A percentile compares a stretch with the other conserved stretches of the same genome.
phyloP scores from a whole-genome alignment of 2,888 invertebrate genomes.

The Icerya purchasi region DNA sequence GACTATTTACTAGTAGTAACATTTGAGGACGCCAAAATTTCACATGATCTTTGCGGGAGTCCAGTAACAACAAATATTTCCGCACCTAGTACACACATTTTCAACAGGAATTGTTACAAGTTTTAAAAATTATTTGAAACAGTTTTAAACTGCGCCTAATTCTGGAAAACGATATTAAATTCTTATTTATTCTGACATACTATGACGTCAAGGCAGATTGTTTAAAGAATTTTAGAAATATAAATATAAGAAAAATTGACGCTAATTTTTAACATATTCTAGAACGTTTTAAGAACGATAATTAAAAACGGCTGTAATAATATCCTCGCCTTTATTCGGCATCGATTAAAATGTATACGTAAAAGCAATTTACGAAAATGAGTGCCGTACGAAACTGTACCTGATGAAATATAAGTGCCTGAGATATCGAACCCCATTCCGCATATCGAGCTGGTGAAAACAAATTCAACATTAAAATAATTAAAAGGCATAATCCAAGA shows the following conservation, averaged over 20 bases:
- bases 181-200: no score
- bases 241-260: no score
- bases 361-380: not conserved
- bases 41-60: slow-evolving; percentile 91
- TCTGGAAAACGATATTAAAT: not conserved
- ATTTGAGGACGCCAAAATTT: slow-evolving; percentile 99
- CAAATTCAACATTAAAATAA: slow-evolving; percentile 73
- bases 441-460: slow-evolving; percentile 60
- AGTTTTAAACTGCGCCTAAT: not conserved
- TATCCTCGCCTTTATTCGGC: no score
- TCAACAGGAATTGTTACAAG: not conserved
- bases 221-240: no score
- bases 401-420: slow-evolving; percentile 98
- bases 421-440: slow-evolving; percentile 94
- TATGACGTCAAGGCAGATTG: no score
- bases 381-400: slow-evolving; percentile 26
- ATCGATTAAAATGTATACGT: no score
- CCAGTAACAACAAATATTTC: slow-evolving; percentile 85
- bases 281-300: no score
- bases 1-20: slow-evolving; percentile 74
- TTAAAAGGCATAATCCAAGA: slow-evolving; percentile 58
- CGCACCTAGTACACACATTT: slow-evolving; percentile 37
- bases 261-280: no score
- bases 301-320: no score
- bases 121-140: not conserved